Evolutionary conservation across 2,888 invertebrate genomes (phyloP).

Genomic region (Orthosia gracilis): DNA sequence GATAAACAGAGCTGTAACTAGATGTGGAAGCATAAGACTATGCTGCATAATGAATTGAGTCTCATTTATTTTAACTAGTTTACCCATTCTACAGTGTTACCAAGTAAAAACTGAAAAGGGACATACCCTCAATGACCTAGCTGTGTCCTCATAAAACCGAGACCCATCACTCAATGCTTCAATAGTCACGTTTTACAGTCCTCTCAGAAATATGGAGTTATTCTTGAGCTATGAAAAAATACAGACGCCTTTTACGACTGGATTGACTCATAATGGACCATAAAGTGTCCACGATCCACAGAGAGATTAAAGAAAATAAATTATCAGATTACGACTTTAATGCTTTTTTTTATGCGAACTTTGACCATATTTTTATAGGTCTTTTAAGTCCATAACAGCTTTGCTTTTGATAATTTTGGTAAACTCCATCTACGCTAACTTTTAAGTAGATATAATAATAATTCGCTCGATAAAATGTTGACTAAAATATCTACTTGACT

Average conservation of each 20-base stretch:
- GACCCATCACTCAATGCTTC: neutral
- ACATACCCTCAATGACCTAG: neutral
- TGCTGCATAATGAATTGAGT: too few relatives aligned
- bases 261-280: constrained; percentile 21
- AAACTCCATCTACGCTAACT: too few relatives aligned
- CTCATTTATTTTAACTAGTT: too few relatives aligned
- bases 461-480: too few relatives aligned
- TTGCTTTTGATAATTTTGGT: too few relatives aligned
- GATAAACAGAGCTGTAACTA: too few relatives aligned
- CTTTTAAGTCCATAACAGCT: neutral
- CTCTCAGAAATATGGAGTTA: constrained; percentile 29
- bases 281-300: constrained; percentile 25
- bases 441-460: too few relatives aligned
- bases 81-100: too few relatives aligned
- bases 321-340: constrained; percentile 27
- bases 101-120: neutral
- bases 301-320: constrained; percentile 4
- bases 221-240: constrained; percentile 11
- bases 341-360: constrained; percentile 20
- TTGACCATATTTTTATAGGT: neutral
- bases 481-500: too few relatives aligned
- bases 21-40: too few relatives aligned
- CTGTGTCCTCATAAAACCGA: constrained; percentile 2
- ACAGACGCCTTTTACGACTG: constrained; percentile 30
- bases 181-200: constrained; percentile 17